A percentile compares a stretch with the other conserved stretches of the same genome.
Conservation (phyloP, 2,113 vertebrate species). For the Cheirogaleus medius region DNA sequence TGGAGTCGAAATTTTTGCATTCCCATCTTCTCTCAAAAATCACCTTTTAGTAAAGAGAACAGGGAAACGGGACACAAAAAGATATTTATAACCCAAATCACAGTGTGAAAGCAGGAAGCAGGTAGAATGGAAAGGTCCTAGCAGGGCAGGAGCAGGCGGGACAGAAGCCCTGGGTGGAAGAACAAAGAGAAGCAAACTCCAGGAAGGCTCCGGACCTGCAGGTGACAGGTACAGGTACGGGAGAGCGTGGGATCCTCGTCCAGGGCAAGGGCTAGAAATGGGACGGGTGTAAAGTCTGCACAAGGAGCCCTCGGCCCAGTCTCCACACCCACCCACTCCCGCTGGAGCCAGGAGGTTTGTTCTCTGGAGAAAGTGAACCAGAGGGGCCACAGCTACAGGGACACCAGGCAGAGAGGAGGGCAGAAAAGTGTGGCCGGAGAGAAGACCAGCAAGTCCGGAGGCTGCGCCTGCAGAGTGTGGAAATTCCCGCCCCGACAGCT, state of each 20-base stretch:
- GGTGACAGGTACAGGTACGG: neutral
- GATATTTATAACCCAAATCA: neutral
- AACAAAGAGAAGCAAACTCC: neutral
- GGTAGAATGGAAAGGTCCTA: too few relatives aligned
- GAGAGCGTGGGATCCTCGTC: neutral
- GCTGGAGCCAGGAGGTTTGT: neutral
- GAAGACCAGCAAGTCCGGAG: neutral
- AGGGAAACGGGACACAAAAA: neutral
- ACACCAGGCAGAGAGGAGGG: too few relatives aligned
- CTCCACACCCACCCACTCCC: neutral
- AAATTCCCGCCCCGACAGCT: neutral
- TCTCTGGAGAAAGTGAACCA: neutral
- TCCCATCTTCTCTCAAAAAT: neutral
- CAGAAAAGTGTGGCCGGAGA: neutral
- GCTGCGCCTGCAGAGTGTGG: neutral
- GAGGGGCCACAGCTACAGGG: neutral
- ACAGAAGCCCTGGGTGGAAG: too few relatives aligned
- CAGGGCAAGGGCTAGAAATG: neutral
- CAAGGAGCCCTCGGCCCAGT: neutral
- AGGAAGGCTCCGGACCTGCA: neutral
- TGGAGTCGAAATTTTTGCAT: neutral
- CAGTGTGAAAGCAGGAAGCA: neutral
- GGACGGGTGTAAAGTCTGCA: accelerated
- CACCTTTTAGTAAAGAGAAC: neutral
- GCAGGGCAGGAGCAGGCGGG: neutral